Evolutionary conservation across 1,140 invertebrate genomes (phyloP), one percentile per base, ranked within the genome.

Genomic region (Drosophila sproati): DNA sequence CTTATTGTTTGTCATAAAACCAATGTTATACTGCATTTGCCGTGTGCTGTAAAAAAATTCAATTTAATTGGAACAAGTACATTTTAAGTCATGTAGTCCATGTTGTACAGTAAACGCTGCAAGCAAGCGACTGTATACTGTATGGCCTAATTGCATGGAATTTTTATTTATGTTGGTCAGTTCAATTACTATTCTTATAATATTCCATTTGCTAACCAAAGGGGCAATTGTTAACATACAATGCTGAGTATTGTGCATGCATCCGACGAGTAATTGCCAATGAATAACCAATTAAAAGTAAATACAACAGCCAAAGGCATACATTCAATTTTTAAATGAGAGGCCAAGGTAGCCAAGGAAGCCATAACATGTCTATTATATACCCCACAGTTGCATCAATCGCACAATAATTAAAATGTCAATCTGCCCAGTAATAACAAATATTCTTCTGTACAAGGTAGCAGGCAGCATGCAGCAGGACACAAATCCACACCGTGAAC

Each of bases 231-330:
- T 67, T 47, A 68, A 57, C 47, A 47, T 32, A 57, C 41, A 66
- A 47, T 41, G 37, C 32, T 57, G 41, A 45, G 20, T 50, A 52
- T 51, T 67, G 52, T 64, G 12, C 62, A 48, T 57, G 43, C 56
- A 52, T 59, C 61, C 62, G 10, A 20, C 34, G 56, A 55, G 59
- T 59, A 62, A 71, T 60, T 71, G 66, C 50, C 77, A 88, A 88
- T 88, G 79, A 83, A 88, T 88, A 88, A 78, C 64, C 77, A 88
- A 83, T 80, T 72, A 79, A 80, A 72, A 57, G 66, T 68, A 80
- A 87, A 88, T 74, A 72, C 69, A 71, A 57, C 54, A 45, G 41
- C 54, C 10, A n/a, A n/a, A 43, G 10, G n/a, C 39, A 43, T 4
- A 82, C 77, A 77, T 88, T 59, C 77, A 87, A 87, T 80, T 88